Conservation (phyloP, 2,113 vertebrate species). For the Pyxicephalus adspersus region DNA sequence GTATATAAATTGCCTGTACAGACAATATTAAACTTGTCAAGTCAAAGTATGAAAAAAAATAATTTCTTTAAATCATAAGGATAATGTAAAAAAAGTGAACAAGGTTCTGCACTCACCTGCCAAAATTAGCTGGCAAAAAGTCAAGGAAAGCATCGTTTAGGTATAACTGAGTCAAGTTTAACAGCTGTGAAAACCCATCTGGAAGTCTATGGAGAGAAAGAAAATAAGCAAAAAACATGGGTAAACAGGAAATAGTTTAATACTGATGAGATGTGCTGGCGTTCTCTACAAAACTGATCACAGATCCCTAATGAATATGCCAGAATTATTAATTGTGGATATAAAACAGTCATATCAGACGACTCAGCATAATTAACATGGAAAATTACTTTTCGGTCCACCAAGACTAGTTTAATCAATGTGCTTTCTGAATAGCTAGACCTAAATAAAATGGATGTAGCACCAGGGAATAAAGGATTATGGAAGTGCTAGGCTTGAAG, state of each 20-base stretch:
- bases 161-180: conserved; percentile 95
- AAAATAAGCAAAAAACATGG: conserved; percentile 2
- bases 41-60: not conserved
- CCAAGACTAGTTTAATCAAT: conserved; percentile 23
- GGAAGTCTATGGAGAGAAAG: conserved; percentile 81
- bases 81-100: conserved; percentile 4
- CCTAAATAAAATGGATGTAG: not conserved
- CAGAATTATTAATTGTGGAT: conserved; percentile 16
- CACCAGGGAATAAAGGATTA: not conserved
- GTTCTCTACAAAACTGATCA: not conserved
- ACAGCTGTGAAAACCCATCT: conserved; percentile 96
- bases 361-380: conserved; percentile 20
- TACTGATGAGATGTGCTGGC: not conserved
- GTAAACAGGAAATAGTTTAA: conserved; percentile 12
- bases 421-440: not conserved
- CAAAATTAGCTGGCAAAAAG: conserved; percentile 95
- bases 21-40: no score
- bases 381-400: conserved; percentile 21
- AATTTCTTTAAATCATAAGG: conserved; percentile 53
- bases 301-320: not conserved
- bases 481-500: not conserved
- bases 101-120: conserved; percentile 81
- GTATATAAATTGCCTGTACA: no score
- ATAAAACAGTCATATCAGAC: conserved; percentile 26
- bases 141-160: conserved; percentile 98